phyloP scores from a whole-genome alignment of 1,140 invertebrate species.

The Helicoverpa zea region DNA sequence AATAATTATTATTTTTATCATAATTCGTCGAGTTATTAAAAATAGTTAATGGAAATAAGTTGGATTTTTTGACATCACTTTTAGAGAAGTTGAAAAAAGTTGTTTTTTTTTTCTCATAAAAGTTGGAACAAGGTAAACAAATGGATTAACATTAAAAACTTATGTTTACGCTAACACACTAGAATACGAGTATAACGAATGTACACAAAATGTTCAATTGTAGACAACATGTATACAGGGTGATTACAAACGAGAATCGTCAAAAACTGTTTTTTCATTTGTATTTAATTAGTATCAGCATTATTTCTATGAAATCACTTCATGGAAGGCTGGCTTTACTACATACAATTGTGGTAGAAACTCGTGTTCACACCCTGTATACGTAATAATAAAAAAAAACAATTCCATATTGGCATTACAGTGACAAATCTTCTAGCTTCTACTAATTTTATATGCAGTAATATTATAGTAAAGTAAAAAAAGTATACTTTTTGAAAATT shows the following conservation, averaged over 20 bases:
- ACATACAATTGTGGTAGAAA: too few species aligned
- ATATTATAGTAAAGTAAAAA: neutral
- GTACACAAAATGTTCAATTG: slow-evolving; percentile 27
- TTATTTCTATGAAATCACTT: too few species aligned
- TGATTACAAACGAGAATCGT: neutral
- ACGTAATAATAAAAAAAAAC: slow-evolving; percentile 44
- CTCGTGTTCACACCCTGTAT: slow-evolving; percentile 11
- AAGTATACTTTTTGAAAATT: neutral
- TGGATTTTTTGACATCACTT: neutral
- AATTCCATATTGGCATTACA: slow-evolving; percentile 52
- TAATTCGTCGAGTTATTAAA: slow-evolving; percentile 17
- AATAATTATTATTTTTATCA: neutral
- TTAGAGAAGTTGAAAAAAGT: neutral
- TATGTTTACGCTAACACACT: slow-evolving; percentile 13
- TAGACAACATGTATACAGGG: slow-evolving; percentile 27
- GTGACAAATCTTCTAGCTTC: slow-evolving; percentile 38
- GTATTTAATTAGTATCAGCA: too few species aligned
- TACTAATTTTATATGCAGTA: slow-evolving; percentile 15
- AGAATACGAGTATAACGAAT: slow-evolving; percentile 36
- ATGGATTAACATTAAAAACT: slow-evolving; percentile 8
- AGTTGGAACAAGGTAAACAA: neutral
- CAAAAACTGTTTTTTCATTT: too few species aligned
- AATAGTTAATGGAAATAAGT: slow-evolving; percentile 2
- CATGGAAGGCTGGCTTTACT: too few species aligned
- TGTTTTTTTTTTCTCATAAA: neutral